Evolutionary conservation across 2,113 vertebrate species (phyloP), one percentile per base, ranked within the genome.

Genomic region (Piprites chloris): DNA sequence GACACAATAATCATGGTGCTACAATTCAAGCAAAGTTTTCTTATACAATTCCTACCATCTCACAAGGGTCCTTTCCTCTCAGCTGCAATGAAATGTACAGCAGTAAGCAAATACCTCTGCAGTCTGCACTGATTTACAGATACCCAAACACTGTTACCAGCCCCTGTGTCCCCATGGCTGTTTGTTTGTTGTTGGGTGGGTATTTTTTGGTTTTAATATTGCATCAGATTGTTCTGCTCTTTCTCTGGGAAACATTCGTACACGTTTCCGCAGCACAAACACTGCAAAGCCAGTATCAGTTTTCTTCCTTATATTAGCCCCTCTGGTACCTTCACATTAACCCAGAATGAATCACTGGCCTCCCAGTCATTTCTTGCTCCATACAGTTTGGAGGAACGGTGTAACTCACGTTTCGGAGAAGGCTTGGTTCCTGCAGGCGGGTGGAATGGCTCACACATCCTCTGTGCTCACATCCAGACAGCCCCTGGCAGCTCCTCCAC

Each of bases 241-340:
- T 91, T 93, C 90, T 72, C 92, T 95, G 67, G 85, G 87, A 96
- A 96, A 80, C 55, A 67, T 66, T 80, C 72, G 72, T 85, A 91
- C 73, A 17, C 28, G 6, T 88, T 96, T 80, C 88, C 94, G 68
- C 75, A 68, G 44, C 83, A 81, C 85, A 92, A 90, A 85, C 83
- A 77, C 82, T 92, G 93, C 55, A 88, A 77, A 90, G 62, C 76
- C 92, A 84, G 90, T 56, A 94, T 94, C 92, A 92, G 53, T 93
- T 96, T 95, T 93, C 90, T 81, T 61, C 47, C 73, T 78, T 85
- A 14, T 92, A 94, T 93, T 89, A 96, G 85, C 95, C 96, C 83
- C 92, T 87, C 88, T 3, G 80, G 96, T 96, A 82, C 86, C 76
- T 92, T 96, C 87, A 87, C 86, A 78, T 94, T 81, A 94, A 89